phyloP scores from a whole-genome alignment of 2,113 vertebrate genomes.

The Solenodon paradoxus region DNA sequence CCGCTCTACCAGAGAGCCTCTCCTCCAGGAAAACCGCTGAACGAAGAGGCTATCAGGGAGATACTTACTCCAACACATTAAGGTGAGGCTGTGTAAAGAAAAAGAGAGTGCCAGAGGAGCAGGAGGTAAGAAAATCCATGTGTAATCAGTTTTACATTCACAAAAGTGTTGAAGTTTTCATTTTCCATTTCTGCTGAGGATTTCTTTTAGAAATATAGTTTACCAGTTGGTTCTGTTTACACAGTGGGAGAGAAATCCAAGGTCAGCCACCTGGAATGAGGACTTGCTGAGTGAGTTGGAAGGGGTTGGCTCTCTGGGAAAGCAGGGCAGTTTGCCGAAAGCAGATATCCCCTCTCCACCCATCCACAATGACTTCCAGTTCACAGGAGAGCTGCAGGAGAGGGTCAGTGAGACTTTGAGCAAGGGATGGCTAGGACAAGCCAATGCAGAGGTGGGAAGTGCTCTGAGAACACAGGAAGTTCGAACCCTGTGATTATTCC shows the following conservation, averaged over 20 bases:
- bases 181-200: background rate
- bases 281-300: background rate
- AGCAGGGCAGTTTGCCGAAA: background rate
- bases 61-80: background rate
- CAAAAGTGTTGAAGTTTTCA: background rate
- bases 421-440: background rate
- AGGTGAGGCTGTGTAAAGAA: background rate
- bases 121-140: background rate
- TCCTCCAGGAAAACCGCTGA: background rate
- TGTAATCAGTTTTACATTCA: background rate
- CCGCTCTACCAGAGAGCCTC: background rate
- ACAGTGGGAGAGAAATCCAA: background rate
- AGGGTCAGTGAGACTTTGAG: background rate
- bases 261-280: conserved; percentile 4
- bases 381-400: background rate
- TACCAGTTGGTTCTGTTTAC: conserved; percentile 44
- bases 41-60: background rate
- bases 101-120: background rate
- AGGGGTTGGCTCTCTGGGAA: background rate
- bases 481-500: background rate
- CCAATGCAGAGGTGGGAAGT: background rate
- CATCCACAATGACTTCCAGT: background rate
- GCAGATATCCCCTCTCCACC: background rate
- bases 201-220: conserved; percentile 2
- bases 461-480: background rate